phyloP scores from a whole-genome alignment of 1,140 invertebrate species.

The Arctopsyche grandis region DNA sequence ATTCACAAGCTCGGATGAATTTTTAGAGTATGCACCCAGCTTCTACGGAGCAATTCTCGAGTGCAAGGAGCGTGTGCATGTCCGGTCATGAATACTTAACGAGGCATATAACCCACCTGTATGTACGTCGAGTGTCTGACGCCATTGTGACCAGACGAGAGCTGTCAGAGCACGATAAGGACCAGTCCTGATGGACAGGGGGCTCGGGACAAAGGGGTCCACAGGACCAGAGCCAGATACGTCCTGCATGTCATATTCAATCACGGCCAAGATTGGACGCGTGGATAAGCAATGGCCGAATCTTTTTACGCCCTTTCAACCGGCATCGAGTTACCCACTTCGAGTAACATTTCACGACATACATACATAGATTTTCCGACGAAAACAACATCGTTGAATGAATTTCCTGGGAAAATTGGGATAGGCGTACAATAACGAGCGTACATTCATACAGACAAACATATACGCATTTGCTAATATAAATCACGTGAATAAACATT shows the following conservation, averaged over 20 bases:
- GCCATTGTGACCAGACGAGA: constrained; percentile 4
- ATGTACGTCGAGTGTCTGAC: not conserved
- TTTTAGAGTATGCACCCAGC: not conserved
- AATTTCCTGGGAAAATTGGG: too few species aligned
- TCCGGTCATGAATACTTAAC: constrained; percentile 20
- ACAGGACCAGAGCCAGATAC: not conserved
- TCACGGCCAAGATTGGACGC: not conserved
- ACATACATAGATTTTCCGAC: too few species aligned
- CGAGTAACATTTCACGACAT: not conserved
- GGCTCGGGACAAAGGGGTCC: not conserved
- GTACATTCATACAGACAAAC: too few species aligned
- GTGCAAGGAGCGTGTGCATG: not conserved
- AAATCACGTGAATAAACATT: too few species aligned
- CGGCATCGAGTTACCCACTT: too few species aligned
- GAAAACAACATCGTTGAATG: too few species aligned
- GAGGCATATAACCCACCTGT: not conserved
- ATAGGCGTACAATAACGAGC: too few species aligned
- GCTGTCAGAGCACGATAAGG: constrained; percentile 13
- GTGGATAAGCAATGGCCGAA: not conserved
- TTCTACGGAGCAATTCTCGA: not conserved
- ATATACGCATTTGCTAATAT: too few species aligned
- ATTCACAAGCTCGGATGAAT: too few species aligned
- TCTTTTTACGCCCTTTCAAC: too few species aligned
- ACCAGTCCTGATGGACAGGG: constrained; percentile 3
- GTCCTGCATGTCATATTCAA: constrained; percentile 15